Percentiles rank a stretch among this genome's conserved stretches.
phyloP scores from a whole-genome alignment of 2,888 invertebrate species.

The Aphidius colemani region DNA sequence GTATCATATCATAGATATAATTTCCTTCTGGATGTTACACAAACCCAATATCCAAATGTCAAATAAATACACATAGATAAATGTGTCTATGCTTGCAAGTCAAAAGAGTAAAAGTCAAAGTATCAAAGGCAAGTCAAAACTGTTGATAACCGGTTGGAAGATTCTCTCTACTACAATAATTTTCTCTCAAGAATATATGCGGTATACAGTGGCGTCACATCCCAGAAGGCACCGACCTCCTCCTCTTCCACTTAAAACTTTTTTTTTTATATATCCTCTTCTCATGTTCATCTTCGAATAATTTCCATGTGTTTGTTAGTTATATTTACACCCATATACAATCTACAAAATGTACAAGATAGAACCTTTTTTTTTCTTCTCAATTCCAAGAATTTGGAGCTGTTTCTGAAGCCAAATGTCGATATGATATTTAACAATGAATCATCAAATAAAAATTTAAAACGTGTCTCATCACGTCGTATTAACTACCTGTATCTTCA shows the following conservation, averaged over 20 bases:
- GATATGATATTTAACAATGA: constrained; percentile 4
- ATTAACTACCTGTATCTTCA: too few species aligned
- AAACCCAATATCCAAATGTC: too few species aligned
- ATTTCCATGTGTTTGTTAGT: too few species aligned
- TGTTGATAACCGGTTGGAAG: constrained; percentile 22
- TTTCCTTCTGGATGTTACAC: too few species aligned
- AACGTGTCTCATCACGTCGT: background rate
- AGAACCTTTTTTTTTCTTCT: background rate
- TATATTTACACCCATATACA: too few species aligned
- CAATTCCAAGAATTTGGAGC: constrained; percentile 14
- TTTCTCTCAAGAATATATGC: constrained; percentile 6
- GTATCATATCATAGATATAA: too few species aligned
- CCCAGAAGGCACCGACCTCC: constrained; percentile 21
- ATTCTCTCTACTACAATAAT: too few species aligned
- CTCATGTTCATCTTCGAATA: too few species aligned
- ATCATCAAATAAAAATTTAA: constrained; percentile 16
- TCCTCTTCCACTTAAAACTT: constrained; percentile 1
- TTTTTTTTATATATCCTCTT: too few species aligned
- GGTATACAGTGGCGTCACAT: constrained; percentile 25
- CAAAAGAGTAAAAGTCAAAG: constrained; percentile 9
- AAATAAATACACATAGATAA: too few species aligned
- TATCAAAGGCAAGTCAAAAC: constrained; percentile 21
- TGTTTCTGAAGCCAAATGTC: background rate
- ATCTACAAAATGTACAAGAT: constrained; percentile 9
- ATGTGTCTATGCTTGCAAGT: background rate